Evolutionary conservation across 2,797 vertebrate species (phyloP).

Genomic region (Coreius guichenoti): DNA sequence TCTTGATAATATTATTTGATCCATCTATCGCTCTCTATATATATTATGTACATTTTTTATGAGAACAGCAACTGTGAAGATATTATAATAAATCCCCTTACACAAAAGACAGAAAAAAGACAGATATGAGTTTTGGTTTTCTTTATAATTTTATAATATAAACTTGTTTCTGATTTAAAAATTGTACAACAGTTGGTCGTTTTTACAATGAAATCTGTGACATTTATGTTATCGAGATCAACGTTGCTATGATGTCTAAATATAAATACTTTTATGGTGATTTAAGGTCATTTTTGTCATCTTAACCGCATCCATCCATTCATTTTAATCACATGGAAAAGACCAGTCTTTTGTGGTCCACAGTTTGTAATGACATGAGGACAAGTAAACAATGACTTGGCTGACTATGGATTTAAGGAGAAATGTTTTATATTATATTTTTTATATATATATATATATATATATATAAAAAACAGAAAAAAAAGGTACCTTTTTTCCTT

Average conservation of each 20-base stretch:
- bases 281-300: neutral
- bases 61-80: neutral
- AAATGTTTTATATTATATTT: too few relatives aligned
- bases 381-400: neutral
- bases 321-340: neutral
- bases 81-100: neutral
- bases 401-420: too few relatives aligned
- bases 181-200: neutral
- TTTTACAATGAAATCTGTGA: neutral
- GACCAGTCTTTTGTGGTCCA: neutral
- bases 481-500: constrained; percentile 85
- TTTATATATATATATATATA: too few relatives aligned
- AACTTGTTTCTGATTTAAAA: neutral
- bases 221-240: neutral
- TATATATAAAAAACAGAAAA: too few relatives aligned
- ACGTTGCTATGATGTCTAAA: neutral
- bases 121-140: too few relatives aligned
- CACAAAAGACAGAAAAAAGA: too few relatives aligned
- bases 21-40: too few relatives aligned
- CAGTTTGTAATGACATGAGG: neutral
- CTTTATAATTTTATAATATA: neutral
- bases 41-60: too few relatives aligned
- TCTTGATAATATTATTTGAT: neutral
- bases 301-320: too few relatives aligned
- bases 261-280: neutral